A percentile compares a stretch with the other conserved stretches of the same genome.
These are phyloP conservation scores for Petrocephalus zakoni DNA, from an alignment of 2,113 vertebrate genomes.

Conservation along the genomic window DNA sequence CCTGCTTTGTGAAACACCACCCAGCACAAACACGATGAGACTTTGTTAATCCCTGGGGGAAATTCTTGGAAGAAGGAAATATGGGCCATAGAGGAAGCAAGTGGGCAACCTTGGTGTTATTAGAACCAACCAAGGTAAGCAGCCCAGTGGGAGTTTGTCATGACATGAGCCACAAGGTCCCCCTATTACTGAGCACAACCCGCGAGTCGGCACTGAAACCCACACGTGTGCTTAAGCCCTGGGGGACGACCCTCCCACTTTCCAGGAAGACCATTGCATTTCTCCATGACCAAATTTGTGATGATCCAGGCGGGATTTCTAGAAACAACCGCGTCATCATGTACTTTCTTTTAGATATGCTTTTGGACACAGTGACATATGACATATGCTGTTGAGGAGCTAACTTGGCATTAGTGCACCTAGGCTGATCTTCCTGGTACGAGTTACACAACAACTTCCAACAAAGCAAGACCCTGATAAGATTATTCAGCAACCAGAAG, in stretches of 20 bases:
- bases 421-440: background rate
- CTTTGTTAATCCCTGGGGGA: background rate
- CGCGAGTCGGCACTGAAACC: background rate
- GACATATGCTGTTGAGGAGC: background rate
- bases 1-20: background rate
- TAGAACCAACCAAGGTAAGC: background rate
- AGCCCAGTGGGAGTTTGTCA: background rate
- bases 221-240: background rate
- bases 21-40: background rate
- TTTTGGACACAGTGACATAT: background rate
- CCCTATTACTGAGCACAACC: background rate
- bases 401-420: background rate
- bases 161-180: background rate
- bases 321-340: background rate
- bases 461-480: background rate
- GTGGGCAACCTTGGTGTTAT: background rate
- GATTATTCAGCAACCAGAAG: background rate
- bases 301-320: background rate
- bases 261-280: background rate
- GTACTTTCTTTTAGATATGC: background rate
- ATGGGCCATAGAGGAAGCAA: background rate
- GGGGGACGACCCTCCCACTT: background rate
- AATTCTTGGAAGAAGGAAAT: background rate
- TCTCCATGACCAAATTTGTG: background rate
- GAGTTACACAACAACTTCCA: background rate